Evolutionary conservation across 2,888 invertebrate genomes (phyloP).

Genomic region (Ganaspis brasiliensis): DNA sequence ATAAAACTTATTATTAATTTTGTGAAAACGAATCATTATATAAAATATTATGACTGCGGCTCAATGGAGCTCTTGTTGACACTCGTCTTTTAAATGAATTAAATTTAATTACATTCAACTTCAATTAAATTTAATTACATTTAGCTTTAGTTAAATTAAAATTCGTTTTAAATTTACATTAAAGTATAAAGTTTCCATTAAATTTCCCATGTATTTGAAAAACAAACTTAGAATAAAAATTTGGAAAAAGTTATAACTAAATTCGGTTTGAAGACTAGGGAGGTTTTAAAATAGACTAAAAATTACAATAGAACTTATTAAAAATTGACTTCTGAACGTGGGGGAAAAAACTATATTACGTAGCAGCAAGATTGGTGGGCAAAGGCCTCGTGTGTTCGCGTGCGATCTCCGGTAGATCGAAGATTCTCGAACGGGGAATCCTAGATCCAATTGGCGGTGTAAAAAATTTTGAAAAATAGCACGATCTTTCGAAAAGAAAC

Average conservation of each 20-base stretch:
- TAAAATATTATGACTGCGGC: too few relatives aligned
- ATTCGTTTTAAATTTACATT: too few relatives aligned
- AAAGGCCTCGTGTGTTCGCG: conserved; percentile 69
- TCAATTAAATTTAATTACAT: too few relatives aligned
- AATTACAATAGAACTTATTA: too few relatives aligned
- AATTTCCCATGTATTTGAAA: background rate
- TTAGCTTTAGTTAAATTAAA: too few relatives aligned
- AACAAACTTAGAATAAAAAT: background rate
- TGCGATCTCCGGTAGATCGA: conserved; percentile 60
- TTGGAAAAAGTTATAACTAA: background rate
- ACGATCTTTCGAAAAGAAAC: conserved; percentile 72
- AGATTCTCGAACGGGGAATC: conserved; percentile 60
- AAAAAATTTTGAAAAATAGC: conserved; percentile 79
- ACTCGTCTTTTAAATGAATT: too few relatives aligned
- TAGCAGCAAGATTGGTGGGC: conserved; percentile 50
- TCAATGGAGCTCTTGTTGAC: too few relatives aligned
- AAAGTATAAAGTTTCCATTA: too few relatives aligned
- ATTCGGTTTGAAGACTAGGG: conserved; percentile 1
- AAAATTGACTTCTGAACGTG: background rate
- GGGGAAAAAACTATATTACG: conserved; percentile 48
- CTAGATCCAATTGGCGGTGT: conserved; percentile 59
- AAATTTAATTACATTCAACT: too few relatives aligned
- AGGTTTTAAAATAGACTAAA: background rate
- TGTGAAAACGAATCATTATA: too few relatives aligned
- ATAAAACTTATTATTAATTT: too few relatives aligned